Evolutionary conservation across 2,888 invertebrate genomes (phyloP), one percentile per base, ranked within the genome.

Genomic region (Pammene aurita): DNA sequence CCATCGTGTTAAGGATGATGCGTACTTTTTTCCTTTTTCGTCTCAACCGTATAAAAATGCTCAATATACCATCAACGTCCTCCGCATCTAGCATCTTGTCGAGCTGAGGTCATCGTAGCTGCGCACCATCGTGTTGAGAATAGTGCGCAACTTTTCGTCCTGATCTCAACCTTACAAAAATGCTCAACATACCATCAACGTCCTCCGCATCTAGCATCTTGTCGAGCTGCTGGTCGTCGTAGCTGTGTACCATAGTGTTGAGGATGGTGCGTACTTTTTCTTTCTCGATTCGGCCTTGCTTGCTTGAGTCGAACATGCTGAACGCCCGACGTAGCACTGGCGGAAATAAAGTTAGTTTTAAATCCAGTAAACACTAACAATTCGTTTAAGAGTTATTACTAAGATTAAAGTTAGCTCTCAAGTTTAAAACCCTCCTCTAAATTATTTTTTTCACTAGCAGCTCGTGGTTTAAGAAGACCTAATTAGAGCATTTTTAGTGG

Each of bases 301-400:
- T 96, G 78, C 94, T 94, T 34, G 96, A 95, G 87, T 97, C 96
- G 89, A 97, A 97, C 96, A 97, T 97, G 82, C 95, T 94, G 93
- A 97, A 97, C 18, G 96, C 96, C 78, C 96, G 94, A 77, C 95
- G 93, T 71, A 96, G 93, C 94, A 96, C 96, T 96, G 83, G 5
- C 41, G 80, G 84, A 78, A 34, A 57, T 18, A 35, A 48, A n/a
- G 10, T 16, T 48, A 18, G 26, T 26, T 26, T 2, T 26, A 26
- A 26, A 26, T 26, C 26, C 26, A 26, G 26, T 2, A 26, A 26
- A 26, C 26, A 2, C 26, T 26, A 4, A 26, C 26, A 26, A 26
- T 26, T 26, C 26, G 26, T 26, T 26, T 4, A 26, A 26, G 26
- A 26, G 26, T 26, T 26, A 26, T 26, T 26, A 26, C 26, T 26